Evolutionary conservation across 1,140 invertebrate species (phyloP), one percentile per base, ranked within the genome.

Genomic region (Augochlora pura): DNA sequence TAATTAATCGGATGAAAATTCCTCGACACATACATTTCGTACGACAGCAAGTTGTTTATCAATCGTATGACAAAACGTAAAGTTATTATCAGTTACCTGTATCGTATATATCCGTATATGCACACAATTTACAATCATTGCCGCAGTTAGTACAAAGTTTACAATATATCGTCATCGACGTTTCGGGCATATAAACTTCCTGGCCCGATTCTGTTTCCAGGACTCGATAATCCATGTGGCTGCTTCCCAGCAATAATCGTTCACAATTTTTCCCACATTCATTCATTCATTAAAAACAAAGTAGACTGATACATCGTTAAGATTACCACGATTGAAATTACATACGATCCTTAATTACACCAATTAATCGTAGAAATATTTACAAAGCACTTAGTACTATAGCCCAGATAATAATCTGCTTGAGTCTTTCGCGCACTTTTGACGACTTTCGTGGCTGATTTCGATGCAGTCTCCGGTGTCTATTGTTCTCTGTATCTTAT

Each of bases 341-440:
- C 16, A 54, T 52, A 63, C 57, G 27, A 75, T 80, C 42, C 32
- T 27, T 63, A 38, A 21, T 60, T 42, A 63, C 32, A 46, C 10
- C 32, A 65, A 52, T 46, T 46, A 57, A n/a, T 25, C 25, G 16
- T 70, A 67, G 4, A 21, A 75, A 75, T 83, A 83, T 83, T 71
- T 83, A 85, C 75, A 85, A 71, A 57, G 63, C 42, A 27, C 57
- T 82, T 74, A 81, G 3, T 65, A 27, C 10, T 84, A 70, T 54
- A 81, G 81, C 77, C 71, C 62, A 82, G 69, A 52, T 79, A 84
- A 77, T 79, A 60, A 82, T 80, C 68, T 73, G 81, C 77, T 79
- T 38, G 54, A 85, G 49, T 68, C 54, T 62, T 66, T 23, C 60
- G 69, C 71, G 27, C 63, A 66, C 63, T 87, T 77, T 71, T 38